Conservation (phyloP, 2,113 vertebrate species). For the Sminthopsis crassicaudata region DNA sequence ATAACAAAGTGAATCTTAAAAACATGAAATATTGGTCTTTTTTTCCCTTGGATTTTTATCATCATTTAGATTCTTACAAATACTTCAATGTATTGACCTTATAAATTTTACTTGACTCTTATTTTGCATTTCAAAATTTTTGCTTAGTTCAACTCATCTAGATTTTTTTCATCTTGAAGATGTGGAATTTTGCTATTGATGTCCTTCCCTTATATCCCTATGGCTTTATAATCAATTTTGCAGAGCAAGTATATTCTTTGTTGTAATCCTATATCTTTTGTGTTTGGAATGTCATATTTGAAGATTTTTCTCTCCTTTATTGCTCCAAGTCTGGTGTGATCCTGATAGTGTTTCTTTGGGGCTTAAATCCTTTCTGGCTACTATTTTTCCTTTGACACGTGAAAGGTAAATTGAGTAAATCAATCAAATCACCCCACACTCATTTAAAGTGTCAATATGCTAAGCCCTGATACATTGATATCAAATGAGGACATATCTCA, state of each 20-base stretch:
- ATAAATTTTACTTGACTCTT: neutral
- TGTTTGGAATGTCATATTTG: neutral
- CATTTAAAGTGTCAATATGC: neutral
- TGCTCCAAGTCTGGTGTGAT: neutral
- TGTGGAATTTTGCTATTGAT: neutral
- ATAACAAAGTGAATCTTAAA: neutral
- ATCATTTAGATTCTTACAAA: neutral
- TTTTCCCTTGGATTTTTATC: neutral
- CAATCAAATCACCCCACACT: neutral
- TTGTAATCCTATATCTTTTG: neutral
- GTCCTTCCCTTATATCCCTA: neutral
- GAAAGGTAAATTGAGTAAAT: neutral
- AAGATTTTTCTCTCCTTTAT: neutral
- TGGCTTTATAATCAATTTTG: neutral
- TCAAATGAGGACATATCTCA: neutral
- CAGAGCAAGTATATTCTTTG: neutral
- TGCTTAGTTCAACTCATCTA: neutral
- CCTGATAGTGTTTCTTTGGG: neutral
- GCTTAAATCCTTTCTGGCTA: neutral
- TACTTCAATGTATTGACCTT: neutral
- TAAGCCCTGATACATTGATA: neutral
- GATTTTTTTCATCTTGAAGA: neutral
- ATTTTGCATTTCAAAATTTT: neutral
- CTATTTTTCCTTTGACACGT: neutral
- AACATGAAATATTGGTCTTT: neutral